Percentiles rank a stretch among this genome's conserved stretches.
These are phyloP conservation scores for Pedetes capensis DNA, from an alignment of 2,113 vertebrate genomes.

Conservation along the genomic window DNA sequence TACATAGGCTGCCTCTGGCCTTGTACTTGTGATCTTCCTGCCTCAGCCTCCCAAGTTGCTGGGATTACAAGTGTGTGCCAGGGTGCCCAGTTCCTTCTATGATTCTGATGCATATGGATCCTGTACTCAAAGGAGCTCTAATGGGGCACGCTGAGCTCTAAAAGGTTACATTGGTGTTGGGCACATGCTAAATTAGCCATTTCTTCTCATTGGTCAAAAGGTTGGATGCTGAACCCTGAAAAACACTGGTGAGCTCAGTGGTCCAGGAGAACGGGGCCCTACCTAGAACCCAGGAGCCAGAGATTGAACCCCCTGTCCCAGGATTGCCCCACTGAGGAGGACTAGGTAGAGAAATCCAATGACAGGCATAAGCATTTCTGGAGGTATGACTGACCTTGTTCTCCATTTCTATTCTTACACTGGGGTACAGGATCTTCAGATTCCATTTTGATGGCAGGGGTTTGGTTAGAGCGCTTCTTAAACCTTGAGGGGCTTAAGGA, in stretches of 20 bases:
- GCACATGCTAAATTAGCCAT: background rate
- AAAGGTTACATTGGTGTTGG: background rate
- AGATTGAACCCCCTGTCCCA: background rate
- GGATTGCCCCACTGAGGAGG: background rate
- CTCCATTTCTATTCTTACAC: background rate
- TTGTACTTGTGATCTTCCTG: too few relatives aligned
- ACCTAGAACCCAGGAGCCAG: background rate
- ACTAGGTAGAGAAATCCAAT: background rate
- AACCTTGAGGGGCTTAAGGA: background rate
- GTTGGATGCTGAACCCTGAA: background rate
- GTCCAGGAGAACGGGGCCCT: background rate
- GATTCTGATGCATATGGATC: background rate
- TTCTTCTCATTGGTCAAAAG: background rate
- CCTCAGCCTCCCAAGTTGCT: too few relatives aligned
- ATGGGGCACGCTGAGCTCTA: background rate
- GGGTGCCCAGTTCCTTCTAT: too few relatives aligned
- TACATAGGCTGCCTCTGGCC: too few relatives aligned
- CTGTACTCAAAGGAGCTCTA: background rate
- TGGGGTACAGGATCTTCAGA: background rate
- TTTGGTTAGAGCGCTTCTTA: background rate
- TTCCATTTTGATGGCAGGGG: background rate
- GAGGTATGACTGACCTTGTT: background rate
- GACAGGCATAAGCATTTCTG: too few relatives aligned
- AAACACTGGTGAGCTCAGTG: background rate
- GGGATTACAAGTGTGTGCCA: too few relatives aligned